Conservation (phyloP, 2,797 vertebrate species). For the Toxotes lorentzi region DNA sequence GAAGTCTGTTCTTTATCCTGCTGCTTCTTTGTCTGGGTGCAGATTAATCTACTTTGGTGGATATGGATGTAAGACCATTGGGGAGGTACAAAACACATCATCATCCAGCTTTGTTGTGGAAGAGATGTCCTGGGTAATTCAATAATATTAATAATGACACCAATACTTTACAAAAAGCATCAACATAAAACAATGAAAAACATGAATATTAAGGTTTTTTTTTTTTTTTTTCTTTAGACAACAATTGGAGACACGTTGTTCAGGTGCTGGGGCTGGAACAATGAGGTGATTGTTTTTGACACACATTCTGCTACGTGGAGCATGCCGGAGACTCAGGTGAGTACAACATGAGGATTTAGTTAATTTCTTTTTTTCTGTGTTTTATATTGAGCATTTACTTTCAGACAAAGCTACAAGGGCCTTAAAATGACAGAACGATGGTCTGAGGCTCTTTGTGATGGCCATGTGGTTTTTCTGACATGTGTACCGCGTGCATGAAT, state of each 20-base stretch:
- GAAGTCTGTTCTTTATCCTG: too few relatives aligned
- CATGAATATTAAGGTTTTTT: too few relatives aligned
- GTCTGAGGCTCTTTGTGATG: background rate
- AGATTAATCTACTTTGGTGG: conserved; percentile 97
- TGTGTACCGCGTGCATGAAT: background rate
- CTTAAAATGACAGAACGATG: background rate
- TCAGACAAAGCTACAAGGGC: background rate
- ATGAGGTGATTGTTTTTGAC: conserved; percentile 93
- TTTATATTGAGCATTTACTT: background rate
- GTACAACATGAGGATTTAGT: background rate
- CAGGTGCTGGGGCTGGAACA: conserved; percentile 96
- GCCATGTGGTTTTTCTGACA: too few relatives aligned
- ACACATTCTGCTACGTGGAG: conserved; percentile 88
- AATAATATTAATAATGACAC: background rate
- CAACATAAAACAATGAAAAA: too few relatives aligned
- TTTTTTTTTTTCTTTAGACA: conserved; percentile 50
- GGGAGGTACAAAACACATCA: conserved; percentile 84
- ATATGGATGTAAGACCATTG: conserved; percentile 92
- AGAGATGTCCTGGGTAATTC: conserved; percentile 92
- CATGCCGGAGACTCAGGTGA: conserved; percentile 88
- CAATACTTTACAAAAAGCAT: too few relatives aligned
- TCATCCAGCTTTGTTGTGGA: conserved; percentile 88
- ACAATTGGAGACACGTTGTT: conserved; percentile 74
- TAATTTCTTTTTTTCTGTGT: background rate
- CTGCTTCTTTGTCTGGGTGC: background rate